Evolutionary conservation across 2,888 invertebrate genomes (phyloP), one percentile per base, ranked within the genome.

Genomic region (Megastigmus dorsalis): DNA sequence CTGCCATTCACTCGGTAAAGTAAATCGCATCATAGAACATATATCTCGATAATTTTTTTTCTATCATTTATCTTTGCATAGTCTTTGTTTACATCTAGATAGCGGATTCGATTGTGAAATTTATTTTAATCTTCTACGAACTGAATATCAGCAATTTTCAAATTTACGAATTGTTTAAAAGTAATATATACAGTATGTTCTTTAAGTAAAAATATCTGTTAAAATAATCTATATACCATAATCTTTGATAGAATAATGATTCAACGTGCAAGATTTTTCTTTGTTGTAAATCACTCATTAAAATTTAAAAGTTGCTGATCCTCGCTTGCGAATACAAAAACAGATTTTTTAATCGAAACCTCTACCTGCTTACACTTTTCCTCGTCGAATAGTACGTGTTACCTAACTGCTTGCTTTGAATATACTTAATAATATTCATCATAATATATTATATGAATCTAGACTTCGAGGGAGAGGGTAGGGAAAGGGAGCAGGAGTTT

Each of bases 371-470:
- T 43, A 62, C 66, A 66, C 41, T 20, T 63, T 77, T 81, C 48
- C 79, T 77, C 43, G 79, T 77, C 55, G 78, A 81, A 82, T 82
- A 85, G 80, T 84, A 82, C 78, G 79, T 80, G 78, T 78, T 82
- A 83, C 78, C 78, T 80, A 80, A 77, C 71, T 67, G 52, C 33
- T 57, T 71, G 41, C 23, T 63, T 78, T 76, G 75, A 79, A 80
- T 81, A 80, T 80, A 78, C 77, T 79, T 81, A 83, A 59, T 79
- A 57, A 52, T 65, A 77, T 78, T 79, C 77, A 78, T 79, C 73
- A 73, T 80, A 79, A 80, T 81, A 80, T 82, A 80, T 78, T 79
- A 82, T 83, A 82, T 82, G 81, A 82, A 83, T 84, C 83, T 84
- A 85, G 67, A 81, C 54, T 77, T 80, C 82, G 84, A 84, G 59